Evolutionary conservation across 2,113 vertebrate genomes (phyloP).

Genomic region (Geococcyx californianus): DNA sequence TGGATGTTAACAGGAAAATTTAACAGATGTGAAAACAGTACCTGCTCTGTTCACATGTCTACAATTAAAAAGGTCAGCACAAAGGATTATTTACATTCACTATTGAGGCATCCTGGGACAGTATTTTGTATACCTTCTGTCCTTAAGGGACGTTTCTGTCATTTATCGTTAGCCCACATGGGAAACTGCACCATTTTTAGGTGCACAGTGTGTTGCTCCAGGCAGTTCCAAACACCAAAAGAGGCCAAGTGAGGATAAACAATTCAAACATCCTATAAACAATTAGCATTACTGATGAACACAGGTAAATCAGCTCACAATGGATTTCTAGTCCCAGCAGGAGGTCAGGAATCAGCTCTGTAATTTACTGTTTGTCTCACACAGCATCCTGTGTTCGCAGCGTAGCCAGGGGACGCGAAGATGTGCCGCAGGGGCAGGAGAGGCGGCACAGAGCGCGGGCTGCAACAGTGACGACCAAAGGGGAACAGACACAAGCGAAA

Average conservation of each 20-base stretch:
- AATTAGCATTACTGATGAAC: not conserved
- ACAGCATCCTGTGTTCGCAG: not conserved
- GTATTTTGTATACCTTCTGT: not conserved
- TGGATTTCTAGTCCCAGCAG: not conserved
- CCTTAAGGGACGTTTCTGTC: not conserved
- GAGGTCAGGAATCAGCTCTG: not conserved
- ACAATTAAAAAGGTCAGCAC: not conserved
- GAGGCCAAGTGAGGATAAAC: not conserved
- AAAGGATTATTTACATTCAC: not conserved
- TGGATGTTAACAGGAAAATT: not conserved
- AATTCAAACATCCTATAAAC: not conserved
- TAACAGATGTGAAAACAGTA: not conserved
- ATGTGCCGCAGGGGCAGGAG: fast-evolving
- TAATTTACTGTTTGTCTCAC: not conserved
- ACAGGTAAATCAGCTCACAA: not conserved
- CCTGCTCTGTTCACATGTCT: not conserved
- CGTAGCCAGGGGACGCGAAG: fast-evolving
- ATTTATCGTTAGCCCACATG: not conserved
- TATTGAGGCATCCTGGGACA: not conserved
- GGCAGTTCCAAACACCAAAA: not conserved
- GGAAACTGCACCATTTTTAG: not conserved
- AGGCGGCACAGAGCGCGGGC: not conserved
- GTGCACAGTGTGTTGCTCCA: not conserved
- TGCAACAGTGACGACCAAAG: not conserved
- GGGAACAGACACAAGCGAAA: not conserved